Percentiles rank a stretch among this genome's conserved stretches.
Evolutionary conservation across 2,888 invertebrate species (phyloP).

Genomic region (Oligia latruncula): DNA sequence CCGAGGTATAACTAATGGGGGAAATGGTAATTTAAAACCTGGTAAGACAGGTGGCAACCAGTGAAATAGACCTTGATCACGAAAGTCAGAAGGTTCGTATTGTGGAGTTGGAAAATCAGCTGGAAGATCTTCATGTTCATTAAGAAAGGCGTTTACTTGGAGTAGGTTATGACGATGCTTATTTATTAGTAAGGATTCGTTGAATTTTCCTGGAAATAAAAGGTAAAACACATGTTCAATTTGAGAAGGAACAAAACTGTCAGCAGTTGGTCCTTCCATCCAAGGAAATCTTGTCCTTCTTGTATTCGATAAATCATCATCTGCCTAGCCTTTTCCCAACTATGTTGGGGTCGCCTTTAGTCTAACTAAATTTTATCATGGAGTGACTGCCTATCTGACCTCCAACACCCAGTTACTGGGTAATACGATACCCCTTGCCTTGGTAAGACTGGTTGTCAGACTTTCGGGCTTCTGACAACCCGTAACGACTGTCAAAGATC

Average conservation of each 20-base stretch:
- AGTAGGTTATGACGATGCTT: neutral
- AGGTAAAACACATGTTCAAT: neutral
- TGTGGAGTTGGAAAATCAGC: neutral
- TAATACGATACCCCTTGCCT: no score
- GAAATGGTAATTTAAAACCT: neutral
- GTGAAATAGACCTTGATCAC: no score
- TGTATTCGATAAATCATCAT: neutral
- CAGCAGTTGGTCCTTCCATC: neutral
- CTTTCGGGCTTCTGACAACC: no score
- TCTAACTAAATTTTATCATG: no score
- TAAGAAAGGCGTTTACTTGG: neutral
- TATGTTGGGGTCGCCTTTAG: no score
- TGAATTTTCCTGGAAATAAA: conserved; percentile 31
- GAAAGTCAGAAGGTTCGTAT: neutral
- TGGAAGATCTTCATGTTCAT: neutral
- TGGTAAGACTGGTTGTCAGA: no score
- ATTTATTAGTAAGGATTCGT: conserved; percentile 10
- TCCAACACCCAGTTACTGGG: no score
- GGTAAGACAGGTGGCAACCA: no score
- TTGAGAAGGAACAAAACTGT: neutral
- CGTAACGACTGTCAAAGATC: no score
- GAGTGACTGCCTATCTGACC: no score
- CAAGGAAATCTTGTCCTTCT: neutral
- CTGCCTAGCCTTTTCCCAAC: no score
- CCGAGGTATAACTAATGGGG: no score